Evolutionary conservation across 2,797 vertebrate species (phyloP).

Genomic region (Coccyzus lansbergi): DNA sequence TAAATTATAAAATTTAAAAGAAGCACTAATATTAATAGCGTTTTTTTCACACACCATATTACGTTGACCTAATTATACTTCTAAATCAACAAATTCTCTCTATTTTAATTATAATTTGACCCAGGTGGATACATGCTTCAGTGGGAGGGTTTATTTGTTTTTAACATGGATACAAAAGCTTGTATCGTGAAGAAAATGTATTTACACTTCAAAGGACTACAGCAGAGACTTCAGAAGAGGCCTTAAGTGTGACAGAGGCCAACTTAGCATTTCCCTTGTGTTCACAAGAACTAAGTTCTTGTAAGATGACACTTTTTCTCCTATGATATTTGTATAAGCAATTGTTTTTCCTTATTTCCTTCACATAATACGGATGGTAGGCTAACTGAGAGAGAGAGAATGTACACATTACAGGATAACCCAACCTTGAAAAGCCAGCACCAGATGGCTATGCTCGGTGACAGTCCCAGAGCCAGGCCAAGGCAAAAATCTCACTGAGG

Average conservation of each 20-base stretch:
- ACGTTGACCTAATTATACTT: background rate
- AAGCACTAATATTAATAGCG: too few species aligned
- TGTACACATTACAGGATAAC: slow-evolving; percentile 50
- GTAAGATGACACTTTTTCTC: background rate
- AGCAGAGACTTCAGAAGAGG: background rate
- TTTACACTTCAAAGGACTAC: background rate
- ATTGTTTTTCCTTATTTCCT: background rate
- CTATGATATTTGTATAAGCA: background rate
- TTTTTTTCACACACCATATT: background rate
- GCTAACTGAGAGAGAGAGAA: slow-evolving; percentile 43
- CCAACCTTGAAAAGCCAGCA: slow-evolving; percentile 70
- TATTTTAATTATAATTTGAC: slow-evolving; percentile 7
- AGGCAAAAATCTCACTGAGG: background rate
- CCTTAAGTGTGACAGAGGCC: background rate
- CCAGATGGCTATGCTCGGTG: slow-evolving; percentile 62
- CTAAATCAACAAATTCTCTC: background rate
- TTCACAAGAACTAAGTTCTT: background rate
- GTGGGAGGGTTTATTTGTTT: background rate
- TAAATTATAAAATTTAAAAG: too few species aligned
- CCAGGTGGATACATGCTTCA: background rate
- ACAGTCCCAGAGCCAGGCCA: slow-evolving; percentile 38
- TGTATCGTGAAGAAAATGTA: background rate
- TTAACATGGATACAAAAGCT: background rate
- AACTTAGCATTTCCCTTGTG: background rate
- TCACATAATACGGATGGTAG: background rate